Evolutionary conservation across 1,140 invertebrate species (phyloP).

Genomic region (Drosophila elegans): DNA sequence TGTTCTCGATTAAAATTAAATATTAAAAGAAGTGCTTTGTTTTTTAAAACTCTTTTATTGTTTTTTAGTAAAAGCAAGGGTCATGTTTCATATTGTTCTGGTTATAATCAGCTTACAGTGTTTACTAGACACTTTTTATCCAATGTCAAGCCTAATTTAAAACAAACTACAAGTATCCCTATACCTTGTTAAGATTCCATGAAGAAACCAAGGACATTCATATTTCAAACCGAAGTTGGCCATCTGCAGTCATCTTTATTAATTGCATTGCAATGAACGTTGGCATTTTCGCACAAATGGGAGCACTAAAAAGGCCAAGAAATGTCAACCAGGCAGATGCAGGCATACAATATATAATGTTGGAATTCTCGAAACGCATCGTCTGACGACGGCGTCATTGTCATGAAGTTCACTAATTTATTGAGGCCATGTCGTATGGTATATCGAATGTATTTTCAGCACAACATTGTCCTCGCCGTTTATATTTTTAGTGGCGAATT

Average conservation of each 20-base stretch:
- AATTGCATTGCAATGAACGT: conserved; percentile 48
- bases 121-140: too few species aligned
- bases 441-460: conserved; percentile 55
- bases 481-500: conserved; percentile 75
- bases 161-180: too few species aligned
- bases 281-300: conserved; percentile 47
- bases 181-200: not conserved
- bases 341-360: conserved; percentile 10
- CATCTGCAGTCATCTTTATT: conserved; percentile 20
- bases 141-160: too few species aligned
- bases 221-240: conserved; percentile 3
- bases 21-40: too few species aligned
- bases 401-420: conserved; percentile 73
- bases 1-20: too few species aligned
- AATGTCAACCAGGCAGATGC: conserved; percentile 31
- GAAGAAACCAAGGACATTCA: not conserved
- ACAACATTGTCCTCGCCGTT: conserved; percentile 22
- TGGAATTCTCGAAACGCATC: conserved; percentile 22
- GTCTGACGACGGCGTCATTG: conserved; percentile 45
- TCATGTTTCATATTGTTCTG: too few species aligned
- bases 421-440: conserved; percentile 56
- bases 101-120: too few species aligned
- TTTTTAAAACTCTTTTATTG: too few species aligned
- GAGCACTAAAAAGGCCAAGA: conserved; percentile 33
- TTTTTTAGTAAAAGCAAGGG: too few species aligned